phyloP scores from a whole-genome alignment of 2,797 vertebrate species.

The Lagodon rhomboides region DNA sequence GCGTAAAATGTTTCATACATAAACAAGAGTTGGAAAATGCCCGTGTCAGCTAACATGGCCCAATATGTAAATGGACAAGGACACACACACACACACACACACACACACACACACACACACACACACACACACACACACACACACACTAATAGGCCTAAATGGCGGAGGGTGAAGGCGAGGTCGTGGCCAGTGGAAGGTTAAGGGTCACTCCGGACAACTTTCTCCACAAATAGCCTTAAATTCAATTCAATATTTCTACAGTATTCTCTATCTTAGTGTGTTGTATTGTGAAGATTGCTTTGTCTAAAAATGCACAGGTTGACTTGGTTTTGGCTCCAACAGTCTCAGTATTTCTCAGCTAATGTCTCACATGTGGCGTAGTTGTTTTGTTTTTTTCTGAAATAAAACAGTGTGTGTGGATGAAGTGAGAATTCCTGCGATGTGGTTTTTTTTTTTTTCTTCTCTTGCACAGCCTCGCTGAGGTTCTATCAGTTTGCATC shows the following conservation, averaged over 20 bases:
- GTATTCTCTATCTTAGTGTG: background rate
- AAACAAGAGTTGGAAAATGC: too few species aligned
- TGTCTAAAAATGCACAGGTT: background rate
- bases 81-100: background rate
- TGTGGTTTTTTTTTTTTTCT: background rate
- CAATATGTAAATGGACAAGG: too few species aligned
- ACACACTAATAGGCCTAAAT: background rate
- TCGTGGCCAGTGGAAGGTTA: conserved; percentile 75
- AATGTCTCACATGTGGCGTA: background rate
- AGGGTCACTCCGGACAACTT: conserved; percentile 80
- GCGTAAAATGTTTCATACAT: too few species aligned
- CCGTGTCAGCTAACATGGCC: too few species aligned
- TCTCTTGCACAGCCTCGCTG: background rate
- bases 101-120: background rate
- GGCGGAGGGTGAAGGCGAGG: conserved; percentile 77
- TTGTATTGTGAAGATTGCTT: rapidly evolving
- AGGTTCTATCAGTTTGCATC: conserved; percentile 2
- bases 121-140: conserved; percentile 11
- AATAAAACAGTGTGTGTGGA: background rate
- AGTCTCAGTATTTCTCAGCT: background rate
- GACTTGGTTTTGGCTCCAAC: background rate
- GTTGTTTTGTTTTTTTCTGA: background rate
- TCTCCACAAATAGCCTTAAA: conserved; percentile 54
- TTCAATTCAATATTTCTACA: background rate
- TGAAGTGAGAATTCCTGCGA: background rate